Evolutionary conservation across 2,113 vertebrate species (phyloP).

Genomic region (Phalacrocorax aristotelis): DNA sequence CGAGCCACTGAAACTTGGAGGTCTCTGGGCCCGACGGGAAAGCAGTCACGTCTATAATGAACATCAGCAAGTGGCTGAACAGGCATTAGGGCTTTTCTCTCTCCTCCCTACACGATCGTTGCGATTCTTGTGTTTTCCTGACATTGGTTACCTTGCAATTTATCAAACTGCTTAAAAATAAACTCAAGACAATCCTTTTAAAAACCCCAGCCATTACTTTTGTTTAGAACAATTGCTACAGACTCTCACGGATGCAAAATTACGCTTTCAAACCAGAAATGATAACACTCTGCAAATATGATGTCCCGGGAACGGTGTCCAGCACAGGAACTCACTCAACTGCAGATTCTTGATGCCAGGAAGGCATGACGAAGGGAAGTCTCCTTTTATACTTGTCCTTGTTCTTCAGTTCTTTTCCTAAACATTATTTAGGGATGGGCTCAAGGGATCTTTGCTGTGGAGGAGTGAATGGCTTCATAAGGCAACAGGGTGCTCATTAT

Average conservation of each 20-base stretch:
- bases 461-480: background rate
- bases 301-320: background rate
- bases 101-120: background rate
- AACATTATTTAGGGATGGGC: background rate
- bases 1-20: background rate
- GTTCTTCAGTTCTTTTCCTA: background rate
- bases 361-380: background rate
- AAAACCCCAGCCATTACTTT: background rate
- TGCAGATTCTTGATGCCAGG: background rate
- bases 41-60: rapidly evolving
- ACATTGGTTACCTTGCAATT: background rate
- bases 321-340: background rate
- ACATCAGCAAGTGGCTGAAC: background rate
- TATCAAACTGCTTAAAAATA: background rate
- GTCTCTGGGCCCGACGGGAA: background rate
- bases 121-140: background rate
- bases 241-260: background rate
- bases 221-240: background rate
- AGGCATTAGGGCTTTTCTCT: background rate
- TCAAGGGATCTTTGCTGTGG: background rate
- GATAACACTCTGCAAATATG: background rate
- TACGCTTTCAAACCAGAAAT: background rate
- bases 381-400: background rate
- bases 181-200: background rate
- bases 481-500: background rate